These are phyloP conservation scores for Cassiopea xamachana DNA, from an alignment of 30 jellyfish, hydroid and myxozoan genomes.

Conservation along the genomic window DNA sequence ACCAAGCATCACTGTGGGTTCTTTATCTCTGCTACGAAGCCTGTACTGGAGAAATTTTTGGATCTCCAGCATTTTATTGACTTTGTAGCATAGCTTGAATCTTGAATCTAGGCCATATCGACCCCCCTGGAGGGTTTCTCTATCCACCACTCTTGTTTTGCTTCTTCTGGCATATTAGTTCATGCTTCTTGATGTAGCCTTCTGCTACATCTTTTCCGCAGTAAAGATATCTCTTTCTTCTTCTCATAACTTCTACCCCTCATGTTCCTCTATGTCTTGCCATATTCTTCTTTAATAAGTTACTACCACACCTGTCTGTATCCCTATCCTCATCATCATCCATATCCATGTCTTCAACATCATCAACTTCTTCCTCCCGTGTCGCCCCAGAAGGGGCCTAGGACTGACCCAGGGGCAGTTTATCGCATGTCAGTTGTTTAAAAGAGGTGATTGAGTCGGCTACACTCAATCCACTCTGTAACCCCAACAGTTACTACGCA, in stretches of 20 bases:
- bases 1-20: too few relatives aligned
- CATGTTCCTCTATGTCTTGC: not conserved
- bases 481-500: too few relatives aligned
- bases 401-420: too few relatives aligned
- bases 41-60: too few relatives aligned
- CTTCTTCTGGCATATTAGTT: not conserved
- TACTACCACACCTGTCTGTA: not conserved
- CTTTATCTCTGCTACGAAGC: too few relatives aligned
- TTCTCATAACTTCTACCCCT: not conserved
- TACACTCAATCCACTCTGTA: too few relatives aligned
- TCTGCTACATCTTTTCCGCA: not conserved
- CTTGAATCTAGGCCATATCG: not conserved
- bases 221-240: not conserved
- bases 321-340: not conserved
- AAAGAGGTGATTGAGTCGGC: too few relatives aligned
- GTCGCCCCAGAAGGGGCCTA: too few relatives aligned
- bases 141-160: not conserved
- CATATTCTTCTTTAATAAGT: not conserved
- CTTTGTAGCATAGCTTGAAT: not conserved
- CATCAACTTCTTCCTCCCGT: too few relatives aligned
- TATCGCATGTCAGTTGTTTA: too few relatives aligned
- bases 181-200: not conserved
- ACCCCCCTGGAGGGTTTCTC: not conserved
- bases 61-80: too few relatives aligned
- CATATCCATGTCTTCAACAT: too few relatives aligned